phyloP scores from a whole-genome alignment of 2,113 vertebrate genomes.

The Silurus meridionalis region DNA sequence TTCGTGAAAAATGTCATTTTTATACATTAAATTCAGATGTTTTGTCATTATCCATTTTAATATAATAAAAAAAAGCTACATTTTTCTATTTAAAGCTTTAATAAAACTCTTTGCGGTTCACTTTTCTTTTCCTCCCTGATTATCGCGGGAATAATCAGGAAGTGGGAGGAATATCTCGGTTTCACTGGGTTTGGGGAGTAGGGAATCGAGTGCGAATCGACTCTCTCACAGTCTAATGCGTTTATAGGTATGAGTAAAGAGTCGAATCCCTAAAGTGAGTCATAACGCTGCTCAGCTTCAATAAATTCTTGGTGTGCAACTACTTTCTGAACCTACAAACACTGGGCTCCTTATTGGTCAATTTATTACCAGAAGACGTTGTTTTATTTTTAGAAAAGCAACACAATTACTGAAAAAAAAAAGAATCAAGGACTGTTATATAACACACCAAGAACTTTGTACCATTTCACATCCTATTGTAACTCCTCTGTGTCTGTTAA shows the following conservation, averaged over 20 bases:
- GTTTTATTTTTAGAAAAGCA: too few relatives aligned
- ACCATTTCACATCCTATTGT: background rate
- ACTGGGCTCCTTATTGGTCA: too few relatives aligned
- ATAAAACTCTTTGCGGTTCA: background rate
- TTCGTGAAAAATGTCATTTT: background rate
- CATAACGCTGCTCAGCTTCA: background rate
- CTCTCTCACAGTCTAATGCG: too few relatives aligned
- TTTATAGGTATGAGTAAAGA: background rate
- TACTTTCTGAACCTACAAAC: background rate
- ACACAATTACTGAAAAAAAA: background rate
- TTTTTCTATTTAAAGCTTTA: background rate
- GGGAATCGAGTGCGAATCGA: background rate
- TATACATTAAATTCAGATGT: background rate
- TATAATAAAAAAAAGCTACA: background rate
- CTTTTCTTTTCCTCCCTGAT: background rate
- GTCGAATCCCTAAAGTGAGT: background rate
- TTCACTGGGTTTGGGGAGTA: background rate
- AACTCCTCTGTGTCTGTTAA: background rate
- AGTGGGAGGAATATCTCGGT: background rate
- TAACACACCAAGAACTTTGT: conserved; percentile 7
- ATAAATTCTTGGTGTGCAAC: background rate
- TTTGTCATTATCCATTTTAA: background rate
- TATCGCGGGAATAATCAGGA: background rate
- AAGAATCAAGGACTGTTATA: background rate
- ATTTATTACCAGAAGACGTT: too few relatives aligned